phyloP scores from a whole-genome alignment of 2,888 invertebrate genomes.

The Girardia tigrina region DNA sequence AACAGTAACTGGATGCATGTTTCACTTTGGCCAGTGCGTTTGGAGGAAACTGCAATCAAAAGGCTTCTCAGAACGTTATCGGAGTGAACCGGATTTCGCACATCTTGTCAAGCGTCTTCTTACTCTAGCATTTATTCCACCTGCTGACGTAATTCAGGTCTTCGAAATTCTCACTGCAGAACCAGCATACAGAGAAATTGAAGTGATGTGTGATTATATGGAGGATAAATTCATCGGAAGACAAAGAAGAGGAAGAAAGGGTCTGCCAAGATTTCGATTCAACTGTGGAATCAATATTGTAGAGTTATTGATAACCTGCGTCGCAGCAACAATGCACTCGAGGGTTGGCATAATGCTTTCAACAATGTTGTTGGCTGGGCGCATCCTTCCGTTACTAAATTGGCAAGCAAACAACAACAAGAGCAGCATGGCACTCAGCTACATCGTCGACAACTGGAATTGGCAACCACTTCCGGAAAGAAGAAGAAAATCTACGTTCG shows the following conservation, averaged over 20 bases:
- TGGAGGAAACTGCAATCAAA: neutral
- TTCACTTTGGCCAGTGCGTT: neutral
- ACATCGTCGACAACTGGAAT: neutral
- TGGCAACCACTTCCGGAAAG: neutral
- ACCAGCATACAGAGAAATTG: neutral
- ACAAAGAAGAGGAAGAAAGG: neutral
- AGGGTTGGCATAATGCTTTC: slow-evolving; percentile 10
- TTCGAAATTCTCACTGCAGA: neutral
- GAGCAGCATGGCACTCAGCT: slow-evolving; percentile 2
- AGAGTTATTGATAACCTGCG: neutral
- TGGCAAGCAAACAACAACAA: neutral
- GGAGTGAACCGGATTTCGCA: neutral
- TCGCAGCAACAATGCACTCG: neutral
- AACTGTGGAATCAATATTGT: neutral
- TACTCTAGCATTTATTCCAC: slow-evolving; percentile 5
- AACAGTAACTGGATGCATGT: too few species aligned
- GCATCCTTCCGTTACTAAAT: neutral
- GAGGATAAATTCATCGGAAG: neutral
- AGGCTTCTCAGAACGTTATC: neutral
- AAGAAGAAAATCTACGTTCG: neutral
- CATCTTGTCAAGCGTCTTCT: neutral
- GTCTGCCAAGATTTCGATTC: neutral
- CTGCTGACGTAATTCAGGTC: neutral
- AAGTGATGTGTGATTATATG: neutral
- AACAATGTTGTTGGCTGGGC: neutral